phyloP scores from a whole-genome alignment of 2,888 invertebrate species.

The Lordiphosa andalusiaca region DNA sequence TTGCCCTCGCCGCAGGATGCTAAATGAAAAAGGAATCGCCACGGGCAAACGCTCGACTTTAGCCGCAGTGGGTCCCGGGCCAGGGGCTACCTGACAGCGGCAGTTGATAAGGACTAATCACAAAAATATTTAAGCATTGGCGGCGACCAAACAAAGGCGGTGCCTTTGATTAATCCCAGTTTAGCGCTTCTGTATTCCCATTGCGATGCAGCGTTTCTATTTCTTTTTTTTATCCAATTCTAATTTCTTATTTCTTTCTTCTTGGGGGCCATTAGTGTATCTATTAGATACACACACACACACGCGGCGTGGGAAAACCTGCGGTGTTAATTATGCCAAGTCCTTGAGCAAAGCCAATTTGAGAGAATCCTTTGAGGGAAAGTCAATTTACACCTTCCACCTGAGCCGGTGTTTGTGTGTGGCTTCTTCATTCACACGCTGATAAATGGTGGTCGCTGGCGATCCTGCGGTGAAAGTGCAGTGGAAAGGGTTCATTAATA shows the following conservation, averaged over 20 bases:
- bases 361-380: conserved; percentile 46
- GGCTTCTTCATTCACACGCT: conserved; percentile 75
- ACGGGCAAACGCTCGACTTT: conserved; percentile 62
- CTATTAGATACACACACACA: conserved; percentile 51
- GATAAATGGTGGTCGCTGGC: conserved; percentile 54
- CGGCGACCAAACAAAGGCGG: conserved; percentile 50
- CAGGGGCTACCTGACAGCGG: conserved; percentile 36
- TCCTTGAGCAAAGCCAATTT: conserved; percentile 37
- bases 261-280: conserved; percentile 54
- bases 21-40: conserved; percentile 66
- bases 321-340: conserved; percentile 72
- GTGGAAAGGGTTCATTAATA: conserved; percentile 64
- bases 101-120: conserved; percentile 77
- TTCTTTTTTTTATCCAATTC: conserved; percentile 37
- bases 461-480: conserved; percentile 49
- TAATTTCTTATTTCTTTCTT: conserved; percentile 58
- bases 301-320: conserved; percentile 71
- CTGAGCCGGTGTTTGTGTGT: conserved; percentile 62
- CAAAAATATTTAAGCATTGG: conserved; percentile 77
- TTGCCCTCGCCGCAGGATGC: conserved; percentile 68
- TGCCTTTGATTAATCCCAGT: conserved; percentile 58
- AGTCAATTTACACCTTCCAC: conserved; percentile 67
- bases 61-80: conserved; percentile 60
- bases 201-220: conserved; percentile 15
- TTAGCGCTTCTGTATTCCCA: conserved; percentile 77